These are phyloP conservation scores for Papilio aristodemus DNA, from an alignment of 1,140 invertebrate genomes.

Conservation along the genomic window DNA sequence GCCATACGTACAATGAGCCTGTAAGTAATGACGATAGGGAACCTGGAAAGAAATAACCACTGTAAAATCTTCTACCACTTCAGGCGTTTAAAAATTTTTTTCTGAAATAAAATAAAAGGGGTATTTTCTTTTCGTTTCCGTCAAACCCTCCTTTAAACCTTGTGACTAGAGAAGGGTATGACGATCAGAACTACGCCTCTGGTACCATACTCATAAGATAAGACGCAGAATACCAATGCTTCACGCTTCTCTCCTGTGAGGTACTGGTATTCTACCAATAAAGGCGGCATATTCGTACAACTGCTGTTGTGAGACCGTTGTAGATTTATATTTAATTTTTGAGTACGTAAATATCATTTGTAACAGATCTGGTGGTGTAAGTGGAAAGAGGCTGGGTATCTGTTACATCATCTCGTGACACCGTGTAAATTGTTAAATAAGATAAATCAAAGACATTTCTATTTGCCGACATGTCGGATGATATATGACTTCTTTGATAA, in stretches of 20 bases:
- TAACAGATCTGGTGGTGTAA: neutral
- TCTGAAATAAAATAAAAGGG: neutral
- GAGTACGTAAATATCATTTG: too few relatives aligned
- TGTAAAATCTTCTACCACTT: neutral
- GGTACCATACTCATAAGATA: too few relatives aligned
- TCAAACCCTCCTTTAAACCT: too few relatives aligned
- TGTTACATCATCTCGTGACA: neutral
- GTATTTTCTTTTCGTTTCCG: too few relatives aligned
- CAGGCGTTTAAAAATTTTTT: neutral
- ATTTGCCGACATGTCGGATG: neutral
- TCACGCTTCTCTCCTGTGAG: too few relatives aligned
- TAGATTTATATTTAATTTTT: too few relatives aligned
- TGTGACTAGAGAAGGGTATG: too few relatives aligned
- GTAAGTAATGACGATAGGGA: constrained; percentile 41
- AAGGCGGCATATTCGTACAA: too few relatives aligned
- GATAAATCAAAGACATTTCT: constrained; percentile 2
- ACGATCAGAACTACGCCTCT: too few relatives aligned
- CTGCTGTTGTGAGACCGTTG: too few relatives aligned
- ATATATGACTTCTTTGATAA: neutral
- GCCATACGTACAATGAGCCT: constrained; percentile 56
- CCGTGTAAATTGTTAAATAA: neutral
- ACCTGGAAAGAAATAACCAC: constrained; percentile 28
- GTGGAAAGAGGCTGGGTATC: neutral
- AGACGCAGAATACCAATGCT: too few relatives aligned
- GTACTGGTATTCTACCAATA: too few relatives aligned